Evolutionary conservation across 2,113 vertebrate genomes (phyloP), one percentile per base, ranked within the genome.

Genomic region (Promerops cafer): DNA sequence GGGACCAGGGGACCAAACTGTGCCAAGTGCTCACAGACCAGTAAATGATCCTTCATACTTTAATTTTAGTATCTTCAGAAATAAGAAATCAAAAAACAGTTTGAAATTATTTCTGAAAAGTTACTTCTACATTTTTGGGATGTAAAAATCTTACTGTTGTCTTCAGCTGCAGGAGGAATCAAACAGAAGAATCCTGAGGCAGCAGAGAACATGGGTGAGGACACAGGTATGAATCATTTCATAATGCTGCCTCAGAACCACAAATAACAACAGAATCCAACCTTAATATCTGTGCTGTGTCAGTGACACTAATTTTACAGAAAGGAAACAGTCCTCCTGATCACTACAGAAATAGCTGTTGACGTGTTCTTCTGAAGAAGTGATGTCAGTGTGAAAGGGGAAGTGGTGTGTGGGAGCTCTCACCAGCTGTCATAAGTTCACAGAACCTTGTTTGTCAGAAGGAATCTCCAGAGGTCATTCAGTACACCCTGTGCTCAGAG

Each of bases 1-100:
- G 96, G n/a, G 97, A 97, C 33, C 96, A 96, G 16, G 92, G 54
- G 12, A 98, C 98, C 30, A 71, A 52, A 98, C 31, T 22, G 98
- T 97, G 93, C 97, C 97, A 14, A 97, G 6, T 4, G 94, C 89
- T 76, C 96, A 98, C 33, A 98, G 9, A 6, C 97, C 6, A 95
- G 97, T 97, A 89, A 98, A 91, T 31, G 91, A 37, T 13, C 13
- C 44, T 68, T 80, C 16, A 37, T 39, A 31, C 4, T 54, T 75
- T 56, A 50, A 63, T 72, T 59, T 71, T 13, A 70, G 0, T 68
- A n/a, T 53, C 20, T 61, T 71, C 61, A 85, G 39, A 78, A 70
- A n/a, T n/a, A 87, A 74, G 28, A 87, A 71, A 71, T 37, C 3
- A 39, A 33, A 21, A 74, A 54, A 33, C 15, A 35, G 15, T 77